Conservation (phyloP, 2,113 vertebrate genomes). For the human (Homo sapiens) region DNA sequence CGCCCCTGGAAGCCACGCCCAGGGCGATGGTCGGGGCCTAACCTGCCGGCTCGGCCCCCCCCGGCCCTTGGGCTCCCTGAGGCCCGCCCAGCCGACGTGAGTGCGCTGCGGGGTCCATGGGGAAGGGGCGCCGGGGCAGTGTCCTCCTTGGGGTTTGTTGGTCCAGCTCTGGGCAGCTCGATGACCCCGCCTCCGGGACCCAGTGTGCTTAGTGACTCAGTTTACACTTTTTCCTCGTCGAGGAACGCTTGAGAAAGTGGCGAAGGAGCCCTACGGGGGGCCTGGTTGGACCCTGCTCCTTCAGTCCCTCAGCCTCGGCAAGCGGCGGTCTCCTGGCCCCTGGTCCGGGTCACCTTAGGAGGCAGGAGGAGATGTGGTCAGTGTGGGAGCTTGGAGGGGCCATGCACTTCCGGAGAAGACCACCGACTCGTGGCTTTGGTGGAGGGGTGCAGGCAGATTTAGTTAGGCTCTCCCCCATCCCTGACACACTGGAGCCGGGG, state of each 20-base stretch:
- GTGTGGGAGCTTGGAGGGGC: not conserved
- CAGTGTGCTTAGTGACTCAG: not conserved
- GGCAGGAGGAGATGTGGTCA: not conserved
- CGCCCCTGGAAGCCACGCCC: conserved; percentile 6
- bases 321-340: not conserved
- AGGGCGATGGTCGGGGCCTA: conserved; percentile 30
- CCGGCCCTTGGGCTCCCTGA: conserved; percentile 38
- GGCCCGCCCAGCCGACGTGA: conserved; percentile 37
- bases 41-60: conserved; percentile 15
- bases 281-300: not conserved
- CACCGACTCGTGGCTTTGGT: not conserved
- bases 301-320: not conserved
- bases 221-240: not conserved
- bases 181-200: not conserved
- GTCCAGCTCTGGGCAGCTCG: not conserved
- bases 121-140: not conserved
- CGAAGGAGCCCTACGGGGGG: not conserved
- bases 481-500: not conserved
- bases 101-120: not conserved
- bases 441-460: not conserved
- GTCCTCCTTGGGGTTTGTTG: not conserved
- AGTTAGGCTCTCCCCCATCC: not conserved
- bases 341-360: not conserved
- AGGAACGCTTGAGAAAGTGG: not conserved
- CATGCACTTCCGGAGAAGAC: not conserved